Evolutionary conservation across 2,797 vertebrate species (phyloP), one percentile per base, ranked within the genome.

Genomic region (Acomys russatus): DNA sequence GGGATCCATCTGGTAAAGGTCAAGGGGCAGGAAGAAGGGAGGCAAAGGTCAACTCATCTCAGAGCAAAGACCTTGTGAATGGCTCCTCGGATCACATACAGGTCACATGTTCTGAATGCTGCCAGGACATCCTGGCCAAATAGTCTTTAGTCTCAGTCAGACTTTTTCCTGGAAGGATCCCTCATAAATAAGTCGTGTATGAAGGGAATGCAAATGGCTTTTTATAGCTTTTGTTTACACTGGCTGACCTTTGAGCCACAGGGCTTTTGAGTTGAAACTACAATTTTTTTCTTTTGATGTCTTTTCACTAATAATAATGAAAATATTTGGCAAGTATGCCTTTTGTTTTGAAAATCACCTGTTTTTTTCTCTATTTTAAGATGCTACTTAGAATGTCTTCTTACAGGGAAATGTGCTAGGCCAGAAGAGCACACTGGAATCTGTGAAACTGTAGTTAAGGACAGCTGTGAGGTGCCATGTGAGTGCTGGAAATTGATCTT

Each of bases 221-320:
- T 98, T 98, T 98, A 98, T 96, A 98, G 94, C 95, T 96, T 79
- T 98, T 98, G 88, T 98, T 98, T 98, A 98, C 86, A 96, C 94
- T 97, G 96, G 96, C 93, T 98, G 97, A 97, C 88, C 88, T 98
- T 18, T 88, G 96, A 97, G 94, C 94, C 94, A 97, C 74, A 97
- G 74, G 73, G 74, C 82, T 97, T 98, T 98, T 94, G 92, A 98
- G 88, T 15, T 84, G 51, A 98, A 98, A 98, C 74, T 17, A 82
- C 56, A 94, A 35, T 93, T 98, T 98, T 93, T 95, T 98, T 97
- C 95, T 98, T 98, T 93, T 93, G 91, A 95, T 97, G 86, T 94
- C 94, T 95, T 96, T 97, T 97, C 95, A 97, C 71, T 97, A 7
- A 18, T 92, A 97, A 92, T 97, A 97, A 96, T 86, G 54, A 92